These are phyloP conservation scores for Lathronympha strigana DNA, from an alignment of 2,888 invertebrate genomes.

Conservation along the genomic window DNA sequence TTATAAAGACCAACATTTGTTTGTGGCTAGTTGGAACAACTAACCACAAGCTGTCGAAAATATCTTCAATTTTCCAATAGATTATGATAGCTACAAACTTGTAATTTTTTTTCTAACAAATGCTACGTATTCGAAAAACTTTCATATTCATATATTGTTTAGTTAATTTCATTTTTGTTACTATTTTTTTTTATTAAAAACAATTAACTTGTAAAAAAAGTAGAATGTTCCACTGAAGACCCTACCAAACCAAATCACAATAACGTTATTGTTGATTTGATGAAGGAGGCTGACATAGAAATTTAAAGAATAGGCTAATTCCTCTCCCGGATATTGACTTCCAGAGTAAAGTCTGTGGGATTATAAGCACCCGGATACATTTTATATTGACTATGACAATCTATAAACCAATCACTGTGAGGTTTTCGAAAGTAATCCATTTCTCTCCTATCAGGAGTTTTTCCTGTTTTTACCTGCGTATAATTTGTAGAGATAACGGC, in stretches of 20 bases:
- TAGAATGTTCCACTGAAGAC: no score
- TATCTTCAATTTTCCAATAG: no score
- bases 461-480: neutral
- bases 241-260: neutral
- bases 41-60: no score
- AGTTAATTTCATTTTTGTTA: neutral
- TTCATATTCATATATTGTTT: no score
- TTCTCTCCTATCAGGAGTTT: neutral
- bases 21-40: no score
- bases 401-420: slow-evolving; percentile 2
- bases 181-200: no score
- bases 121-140: no score
- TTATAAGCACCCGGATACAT: slow-evolving; percentile 7
- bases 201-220: no score
- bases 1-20: no score
- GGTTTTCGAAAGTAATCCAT: slow-evolving; percentile 6
- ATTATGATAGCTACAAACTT: no score
- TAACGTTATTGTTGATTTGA: neutral
- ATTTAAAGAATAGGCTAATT: slow-evolving; percentile 10
- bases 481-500: neutral
- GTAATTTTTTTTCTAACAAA: no score
- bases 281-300: neutral
- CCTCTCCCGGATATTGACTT: slow-evolving; percentile 29
- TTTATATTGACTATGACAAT: slow-evolving; percentile 23
- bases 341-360: slow-evolving; percentile 23